Evolutionary conservation across 2,888 invertebrate genomes (phyloP).

Genomic region (Entomobrya multifasciata): DNA sequence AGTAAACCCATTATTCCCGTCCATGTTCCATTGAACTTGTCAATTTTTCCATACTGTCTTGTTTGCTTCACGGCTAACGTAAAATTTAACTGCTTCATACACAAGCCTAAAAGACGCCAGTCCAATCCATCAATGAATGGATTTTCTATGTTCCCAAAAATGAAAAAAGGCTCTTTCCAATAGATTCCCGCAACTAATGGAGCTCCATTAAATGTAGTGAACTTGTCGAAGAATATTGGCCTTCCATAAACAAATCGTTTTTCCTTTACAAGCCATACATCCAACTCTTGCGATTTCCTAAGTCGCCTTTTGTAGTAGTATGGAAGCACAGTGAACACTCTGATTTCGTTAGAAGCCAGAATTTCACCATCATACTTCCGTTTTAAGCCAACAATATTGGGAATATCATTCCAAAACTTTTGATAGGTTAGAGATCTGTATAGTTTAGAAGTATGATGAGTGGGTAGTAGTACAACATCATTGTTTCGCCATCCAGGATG

Average conservation of each 20-base stretch:
- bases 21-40: slow-evolving; percentile 40
- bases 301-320: slow-evolving; percentile 24
- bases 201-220: slow-evolving; percentile 58
- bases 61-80: background rate
- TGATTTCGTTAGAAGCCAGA: background rate
- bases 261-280: slow-evolving; percentile 60
- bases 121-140: slow-evolving; percentile 74
- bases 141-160: slow-evolving; percentile 69
- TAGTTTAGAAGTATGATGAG: slow-evolving; percentile 54
- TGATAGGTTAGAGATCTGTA: slow-evolving; percentile 43
- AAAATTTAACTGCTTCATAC: slow-evolving; percentile 62
- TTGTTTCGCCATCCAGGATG: slow-evolving; percentile 70
- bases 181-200: slow-evolving; percentile 38
- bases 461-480: slow-evolving; percentile 60
- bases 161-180: slow-evolving; percentile 75
- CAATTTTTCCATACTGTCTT: background rate
- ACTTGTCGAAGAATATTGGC: slow-evolving; percentile 60
- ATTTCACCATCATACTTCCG: slow-evolving; percentile 29
- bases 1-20: slow-evolving; percentile 63
- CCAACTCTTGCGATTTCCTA: slow-evolving; percentile 57
- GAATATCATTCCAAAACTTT: slow-evolving; percentile 70
- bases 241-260: slow-evolving; percentile 34
- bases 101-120: slow-evolving; percentile 63
- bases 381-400: slow-evolving; percentile 64
- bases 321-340: slow-evolving; percentile 70